phyloP scores from a whole-genome alignment of 2,113 vertebrate genomes.

The Agelaius phoeniceus region DNA sequence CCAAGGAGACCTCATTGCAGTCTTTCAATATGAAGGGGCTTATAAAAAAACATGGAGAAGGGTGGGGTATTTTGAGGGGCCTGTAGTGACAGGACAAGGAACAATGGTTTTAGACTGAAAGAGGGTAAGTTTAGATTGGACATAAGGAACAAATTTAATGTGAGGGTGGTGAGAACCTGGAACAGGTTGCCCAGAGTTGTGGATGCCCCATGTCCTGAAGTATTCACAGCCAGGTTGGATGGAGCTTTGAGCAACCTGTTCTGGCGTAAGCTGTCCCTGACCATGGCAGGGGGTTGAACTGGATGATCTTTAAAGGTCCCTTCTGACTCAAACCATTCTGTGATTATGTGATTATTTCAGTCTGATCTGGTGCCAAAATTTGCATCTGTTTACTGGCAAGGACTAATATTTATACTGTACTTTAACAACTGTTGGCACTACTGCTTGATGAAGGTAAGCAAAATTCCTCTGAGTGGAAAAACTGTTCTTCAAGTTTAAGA shows the following conservation, averaged over 20 bases:
- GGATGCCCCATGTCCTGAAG: neutral
- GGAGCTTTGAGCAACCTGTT: neutral
- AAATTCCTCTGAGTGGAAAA: slow-evolving; percentile 4
- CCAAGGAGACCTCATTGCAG: fast-evolving
- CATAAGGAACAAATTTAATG: neutral
- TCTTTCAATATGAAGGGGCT: neutral
- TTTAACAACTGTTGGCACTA: neutral
- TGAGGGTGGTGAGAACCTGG: neutral
- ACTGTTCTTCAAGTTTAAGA: neutral
- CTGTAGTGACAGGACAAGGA: neutral
- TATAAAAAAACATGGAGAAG: neutral
- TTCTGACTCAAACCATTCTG: neutral
- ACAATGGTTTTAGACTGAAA: neutral
- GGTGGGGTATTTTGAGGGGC: neutral
- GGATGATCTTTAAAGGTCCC: neutral
- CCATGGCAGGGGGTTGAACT: neutral
- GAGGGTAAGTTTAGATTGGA: neutral
- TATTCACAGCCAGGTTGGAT: neutral
- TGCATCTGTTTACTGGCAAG: slow-evolving; percentile 4
- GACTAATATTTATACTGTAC: neutral
- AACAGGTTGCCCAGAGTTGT: neutral
- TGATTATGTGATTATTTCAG: neutral
- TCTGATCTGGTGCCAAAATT: neutral
- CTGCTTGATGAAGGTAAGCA: slow-evolving; percentile 7
- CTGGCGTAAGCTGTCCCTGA: neutral